Evolutionary conservation across 1,140 invertebrate genomes (phyloP).

Genomic region (Melanaphis sacchari): DNA sequence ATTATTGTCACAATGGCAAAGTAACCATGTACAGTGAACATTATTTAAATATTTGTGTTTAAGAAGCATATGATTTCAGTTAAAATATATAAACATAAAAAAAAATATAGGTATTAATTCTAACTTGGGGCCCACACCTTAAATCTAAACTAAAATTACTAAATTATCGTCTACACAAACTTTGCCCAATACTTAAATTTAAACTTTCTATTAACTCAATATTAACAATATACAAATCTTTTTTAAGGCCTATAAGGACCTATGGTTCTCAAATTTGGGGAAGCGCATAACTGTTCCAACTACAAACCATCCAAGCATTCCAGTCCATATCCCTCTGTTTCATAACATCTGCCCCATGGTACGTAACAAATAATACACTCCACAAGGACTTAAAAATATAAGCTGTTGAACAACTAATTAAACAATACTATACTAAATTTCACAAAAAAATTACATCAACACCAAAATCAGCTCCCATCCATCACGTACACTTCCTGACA

Average conservation of each 20-base stretch:
- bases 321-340: background rate
- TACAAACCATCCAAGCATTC: background rate
- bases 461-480: background rate
- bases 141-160: too few species aligned
- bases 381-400: conserved; percentile 29
- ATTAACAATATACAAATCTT: too few species aligned
- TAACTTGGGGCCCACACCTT: too few species aligned
- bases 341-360: background rate
- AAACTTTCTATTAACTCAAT: too few species aligned
- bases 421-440: conserved; percentile 12
- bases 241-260: too few species aligned
- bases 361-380: background rate
- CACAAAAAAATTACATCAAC: background rate
- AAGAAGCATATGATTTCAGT: too few species aligned
- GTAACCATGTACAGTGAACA: background rate
- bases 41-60: too few species aligned
- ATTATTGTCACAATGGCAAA: background rate
- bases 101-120: too few species aligned
- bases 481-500: background rate
- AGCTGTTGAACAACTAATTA: background rate
- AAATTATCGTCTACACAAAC: too few species aligned
- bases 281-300: background rate
- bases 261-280: too few species aligned
- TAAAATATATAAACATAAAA: too few species aligned
- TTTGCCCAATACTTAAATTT: too few species aligned